Base-by-base conservation (phyloP, 2,888 invertebrate species). In the Dryadula phaetusa region DNA sequence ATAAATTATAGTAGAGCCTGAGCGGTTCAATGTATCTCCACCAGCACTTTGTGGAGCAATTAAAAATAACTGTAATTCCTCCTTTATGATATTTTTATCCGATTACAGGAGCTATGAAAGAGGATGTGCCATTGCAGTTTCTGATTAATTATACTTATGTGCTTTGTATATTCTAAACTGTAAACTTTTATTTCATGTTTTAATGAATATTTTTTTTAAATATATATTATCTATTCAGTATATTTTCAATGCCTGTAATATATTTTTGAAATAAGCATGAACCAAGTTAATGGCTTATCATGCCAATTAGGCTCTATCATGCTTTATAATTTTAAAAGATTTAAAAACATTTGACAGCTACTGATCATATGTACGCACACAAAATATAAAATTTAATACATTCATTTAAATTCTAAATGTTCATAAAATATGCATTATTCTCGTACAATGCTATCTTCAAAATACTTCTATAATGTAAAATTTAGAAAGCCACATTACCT, bases 21-120 rank as follows among this genome's bases (percentile, higher is more conserved):
- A 76, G 80, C 77, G 76, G 82, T 79, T 83, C 89, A 87, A 90
- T 90, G 88, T 87, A 88, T 89, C 88, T 88, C 87, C 88, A 89
- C 88, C 89, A 87, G 78, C 77, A 58, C 56, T 58, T 58, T 25
- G 79, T 82, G 28, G 53, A 37, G 84, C 86, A 84, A 84, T 88
- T 82, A 84, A 85, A 84, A 87, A 84, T 82, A 82, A 85, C 81
- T 79, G 79, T 79, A 82, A 78, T 83, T 76, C 71, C 75, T 18
- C 46, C 40, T 54, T 56, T 67, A 56, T 46, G 58, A 58, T 69
- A 6, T 63, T 60, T 67, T 69, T 64, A 53, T 68, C 53, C 18
- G 34, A 67, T 67, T 46, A 67, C 60, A 62, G 10, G 12, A 34
- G 42, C 25, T 49, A 18, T 52, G 34, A 52, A 62, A 28, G 32